phyloP scores from a whole-genome alignment of 2,797 vertebrate genomes.

The Hozukius guyotensis region DNA sequence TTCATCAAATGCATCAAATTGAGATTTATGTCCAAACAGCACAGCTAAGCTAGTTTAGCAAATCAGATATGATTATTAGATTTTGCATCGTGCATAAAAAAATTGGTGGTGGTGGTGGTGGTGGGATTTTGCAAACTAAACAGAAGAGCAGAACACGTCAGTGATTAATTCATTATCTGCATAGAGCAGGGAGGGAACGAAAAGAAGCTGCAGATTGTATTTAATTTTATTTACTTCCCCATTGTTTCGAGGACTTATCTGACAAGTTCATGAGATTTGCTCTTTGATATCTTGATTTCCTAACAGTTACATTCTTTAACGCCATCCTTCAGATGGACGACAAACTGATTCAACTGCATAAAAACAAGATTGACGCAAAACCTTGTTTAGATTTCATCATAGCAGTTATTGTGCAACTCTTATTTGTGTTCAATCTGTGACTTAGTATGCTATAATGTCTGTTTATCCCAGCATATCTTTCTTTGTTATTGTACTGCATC shows the following conservation, averaged over 20 bases:
- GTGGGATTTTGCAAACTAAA: background rate
- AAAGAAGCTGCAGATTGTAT: constrained; percentile 17
- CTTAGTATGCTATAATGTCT: background rate
- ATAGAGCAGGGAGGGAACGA: background rate
- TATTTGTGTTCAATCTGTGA: background rate
- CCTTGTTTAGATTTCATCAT: background rate
- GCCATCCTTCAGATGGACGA: background rate
- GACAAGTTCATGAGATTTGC: background rate
- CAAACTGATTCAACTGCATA: background rate
- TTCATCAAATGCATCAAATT: background rate
- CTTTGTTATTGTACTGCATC: background rate
- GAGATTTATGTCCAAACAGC: background rate
- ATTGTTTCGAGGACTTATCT: background rate
- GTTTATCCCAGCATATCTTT: background rate
- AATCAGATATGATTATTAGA: background rate
- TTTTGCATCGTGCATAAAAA: background rate
- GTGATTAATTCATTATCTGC: background rate
- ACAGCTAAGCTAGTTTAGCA: background rate
- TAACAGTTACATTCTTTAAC: background rate
- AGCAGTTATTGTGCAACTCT: background rate
- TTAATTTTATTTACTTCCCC: background rate
- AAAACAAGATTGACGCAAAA: background rate
- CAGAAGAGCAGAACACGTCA: background rate
- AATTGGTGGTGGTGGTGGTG: background rate
- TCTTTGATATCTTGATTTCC: constrained; percentile 10